Percentiles rank a stretch among this genome's conserved stretches.
Conservation (phyloP, 2,113 vertebrate species). For the Sebastes schlegelii region DNA sequence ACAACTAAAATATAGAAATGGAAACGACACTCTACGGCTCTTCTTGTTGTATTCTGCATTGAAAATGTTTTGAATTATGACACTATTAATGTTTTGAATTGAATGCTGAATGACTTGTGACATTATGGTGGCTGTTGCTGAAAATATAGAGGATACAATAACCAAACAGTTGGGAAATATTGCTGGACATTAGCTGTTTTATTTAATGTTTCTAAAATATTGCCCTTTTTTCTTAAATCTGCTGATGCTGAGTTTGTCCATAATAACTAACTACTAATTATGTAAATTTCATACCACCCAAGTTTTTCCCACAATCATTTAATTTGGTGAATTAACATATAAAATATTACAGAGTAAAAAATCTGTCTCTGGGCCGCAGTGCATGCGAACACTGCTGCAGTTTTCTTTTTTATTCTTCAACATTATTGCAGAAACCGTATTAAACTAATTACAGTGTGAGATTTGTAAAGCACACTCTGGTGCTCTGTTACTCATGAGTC, state of each 20-base stretch:
- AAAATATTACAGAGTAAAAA: not conserved
- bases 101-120: not conserved
- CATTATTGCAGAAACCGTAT: not conserved
- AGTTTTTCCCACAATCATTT: not conserved
- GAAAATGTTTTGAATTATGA: not conserved
- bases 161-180: too few relatives aligned
- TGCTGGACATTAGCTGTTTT: not conserved
- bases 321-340: not conserved
- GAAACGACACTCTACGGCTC: not conserved
- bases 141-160: not conserved
- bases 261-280: not conserved
- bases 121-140: not conserved
- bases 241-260: not conserved
- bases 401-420: not conserved
- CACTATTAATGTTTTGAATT: not conserved
- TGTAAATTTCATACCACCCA: not conserved
- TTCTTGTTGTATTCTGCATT: not conserved
- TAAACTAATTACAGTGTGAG: conserved; percentile 1
- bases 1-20: not conserved
- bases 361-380: not conserved
- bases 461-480: conserved; percentile 21
- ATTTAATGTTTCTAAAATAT: not conserved
- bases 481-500: conserved; percentile 20
- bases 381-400: not conserved
- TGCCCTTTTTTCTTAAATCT: not conserved